Base-by-base conservation (phyloP, 2,797 vertebrate species). In the Crax fasciolata region DNA sequence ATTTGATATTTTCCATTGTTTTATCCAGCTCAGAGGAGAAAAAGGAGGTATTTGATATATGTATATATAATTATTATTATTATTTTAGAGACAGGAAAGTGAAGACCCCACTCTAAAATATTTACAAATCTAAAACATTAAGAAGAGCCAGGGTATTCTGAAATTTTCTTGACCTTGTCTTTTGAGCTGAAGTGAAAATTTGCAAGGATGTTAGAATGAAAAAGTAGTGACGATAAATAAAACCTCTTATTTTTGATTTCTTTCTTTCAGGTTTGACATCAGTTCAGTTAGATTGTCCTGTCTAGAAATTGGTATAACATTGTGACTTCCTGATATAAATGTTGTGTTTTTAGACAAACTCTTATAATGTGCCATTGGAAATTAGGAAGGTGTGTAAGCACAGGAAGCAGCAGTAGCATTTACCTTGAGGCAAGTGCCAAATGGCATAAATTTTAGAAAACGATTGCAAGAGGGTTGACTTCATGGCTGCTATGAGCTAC, bases 401-500 rank as follows among this genome's bases (percentile, higher is more conserved):
- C 32, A 70, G 39, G 84, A 82, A 85, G 16, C 16, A 59, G 10
- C 39, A 51, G 43, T 84, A 79, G 16, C 19, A n/a, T 84, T 93
- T 93, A 28, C 44, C 66, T 13, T n/a, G n/a, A 30, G 51, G 17
- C 23, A 43, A 54, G 38, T 35, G 18, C 30, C 57, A 28, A 55
- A 73, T 48, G 44, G 21, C 16, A 48, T 63, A 79, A 43, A 63
- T 82, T 84, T 52, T 83, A 23, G 59, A 59, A 84, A 82, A 66
- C 24, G 0, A 13, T 81, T 13, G 15, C 17, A 43, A n/a, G 7
- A 27, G 20, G 27, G 11, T 20, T 77, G 79, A 49, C 19, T 61
- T 86, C 20, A 44, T 86, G 63, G 39, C 21, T 84, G 15, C 59
- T 90, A 72, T 51, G 21, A 52, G 13, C 38, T 91, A 72, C 86